Conservation (phyloP, 2,888 invertebrate species). For the Lasius platythorax region DNA sequence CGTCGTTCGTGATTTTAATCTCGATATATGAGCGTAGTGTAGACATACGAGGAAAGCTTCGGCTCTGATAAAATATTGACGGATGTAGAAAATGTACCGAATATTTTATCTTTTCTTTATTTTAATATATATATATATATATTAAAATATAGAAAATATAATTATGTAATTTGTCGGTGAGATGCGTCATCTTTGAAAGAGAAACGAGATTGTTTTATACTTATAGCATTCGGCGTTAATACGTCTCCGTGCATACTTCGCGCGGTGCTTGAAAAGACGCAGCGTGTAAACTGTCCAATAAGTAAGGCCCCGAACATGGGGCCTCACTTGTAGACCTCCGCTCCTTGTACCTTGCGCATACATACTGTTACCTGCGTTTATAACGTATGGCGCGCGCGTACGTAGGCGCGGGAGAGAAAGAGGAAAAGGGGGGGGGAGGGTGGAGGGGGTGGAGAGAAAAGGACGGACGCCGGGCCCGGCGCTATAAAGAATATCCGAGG, state of each 20-base stretch:
- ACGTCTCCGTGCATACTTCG: constrained; percentile 19
- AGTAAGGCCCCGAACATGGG: constrained; percentile 82
- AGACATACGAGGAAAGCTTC: constrained; percentile 14
- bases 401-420: constrained; percentile 43
- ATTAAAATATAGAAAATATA: background rate
- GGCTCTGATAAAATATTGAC: constrained; percentile 20
- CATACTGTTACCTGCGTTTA: constrained; percentile 64
- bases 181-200: background rate
- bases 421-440: constrained; percentile 8
- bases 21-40: constrained; percentile 14
- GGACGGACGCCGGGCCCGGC: constrained; percentile 61
- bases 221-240: background rate
- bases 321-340: constrained; percentile 77
- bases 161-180: constrained; percentile 10
- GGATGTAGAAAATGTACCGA: background rate
- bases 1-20: constrained; percentile 42
- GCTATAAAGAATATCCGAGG: constrained; percentile 83
- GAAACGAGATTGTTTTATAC: background rate
- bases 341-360: constrained; percentile 78
- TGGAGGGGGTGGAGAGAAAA: background rate
- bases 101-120: no score
- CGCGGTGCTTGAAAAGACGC: constrained; percentile 63
- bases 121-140: no score
- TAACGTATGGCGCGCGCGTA: constrained; percentile 72
- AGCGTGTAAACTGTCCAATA: constrained; percentile 85